Base-by-base conservation (phyloP, 2,888 invertebrate species). In the Cataglyphis albicans region DNA sequence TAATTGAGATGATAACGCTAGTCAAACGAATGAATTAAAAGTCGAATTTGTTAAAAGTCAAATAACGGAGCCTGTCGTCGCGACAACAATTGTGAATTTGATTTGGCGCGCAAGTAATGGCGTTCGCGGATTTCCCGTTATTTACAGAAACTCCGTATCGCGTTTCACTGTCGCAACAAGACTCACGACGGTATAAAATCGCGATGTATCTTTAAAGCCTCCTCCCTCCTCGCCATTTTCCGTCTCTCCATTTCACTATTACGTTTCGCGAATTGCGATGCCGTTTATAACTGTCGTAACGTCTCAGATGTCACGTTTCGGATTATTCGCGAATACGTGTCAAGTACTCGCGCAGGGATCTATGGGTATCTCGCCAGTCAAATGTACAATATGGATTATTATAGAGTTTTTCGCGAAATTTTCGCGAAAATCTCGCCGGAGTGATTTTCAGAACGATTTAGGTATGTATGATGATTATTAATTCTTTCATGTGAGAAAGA, bases 201-300 rank as follows among this genome's bases (percentile, higher is more conserved):
- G 70, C 78, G 78, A 78, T 78, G 52, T 78, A 78, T 78, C 78
- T 74, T 64, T 64, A 81, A 81, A 81, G 57, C 64, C 75, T 38
- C 5, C 25, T 12, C 10, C 21, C 21, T 1, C 32, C 32, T 7
- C 3, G 2, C 3, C 18, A 18, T 10, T 32, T 32, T 25, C 52
- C 38, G 3, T 15, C 72, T 10, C 38, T 5, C 38, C 25, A 18
- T 38, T 57, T n/a, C 48, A 65, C 84, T 75, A 84, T 84, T 84
- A 74, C 81, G 38, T 84, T 84, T 84, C 80, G 38, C 44, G 74
- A 81, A 81, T 85, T 73, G 59, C 35, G 52, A 48, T 68, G 38
- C n/a, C 38, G 70, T 82, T 84, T 78, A 67, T 73, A 83, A 65
- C 78, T 12, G n/a, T 3, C 61, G 41, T 55, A 52, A 44, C 41